Evolutionary conservation across 2,113 vertebrate species (phyloP).

Genomic region (Oncorhynchus keta): DNA sequence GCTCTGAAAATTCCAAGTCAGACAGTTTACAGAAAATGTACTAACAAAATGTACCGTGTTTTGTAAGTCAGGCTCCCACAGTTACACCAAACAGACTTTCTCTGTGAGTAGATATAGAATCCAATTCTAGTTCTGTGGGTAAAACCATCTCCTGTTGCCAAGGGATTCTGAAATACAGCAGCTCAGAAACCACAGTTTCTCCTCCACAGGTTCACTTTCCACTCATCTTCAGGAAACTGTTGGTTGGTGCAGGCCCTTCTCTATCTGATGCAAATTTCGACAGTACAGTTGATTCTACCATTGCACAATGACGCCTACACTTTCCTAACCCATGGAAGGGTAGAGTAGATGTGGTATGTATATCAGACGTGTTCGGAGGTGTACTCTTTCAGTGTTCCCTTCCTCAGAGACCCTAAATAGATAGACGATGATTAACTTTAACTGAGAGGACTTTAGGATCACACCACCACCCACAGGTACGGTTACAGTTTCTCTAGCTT

Average conservation of each 20-base stretch:
- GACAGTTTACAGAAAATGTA: background rate
- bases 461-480: conserved; percentile 60
- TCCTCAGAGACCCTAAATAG: conserved; percentile 37
- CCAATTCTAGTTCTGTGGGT: conserved; percentile 30
- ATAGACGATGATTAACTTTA: conserved; percentile 42
- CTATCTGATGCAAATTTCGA: conserved; percentile 48
- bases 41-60: conserved; percentile 15
- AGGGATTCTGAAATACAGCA: conserved; percentile 3
- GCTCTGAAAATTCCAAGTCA: too few relatives aligned
- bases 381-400: conserved; percentile 54
- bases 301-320: conserved; percentile 27
- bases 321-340: conserved; percentile 70
- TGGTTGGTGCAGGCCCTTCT: conserved; percentile 46
- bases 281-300: conserved; percentile 22
- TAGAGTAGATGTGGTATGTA: conserved; percentile 45
- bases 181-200: conserved; percentile 55
- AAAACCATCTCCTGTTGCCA: conserved; percentile 23
- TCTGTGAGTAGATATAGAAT: too few relatives aligned
- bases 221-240: conserved; percentile 72
- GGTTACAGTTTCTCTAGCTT: conserved; percentile 19
- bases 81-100: conserved; percentile 40
- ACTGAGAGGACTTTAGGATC: conserved; percentile 67
- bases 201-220: conserved; percentile 64
- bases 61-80: conserved; percentile 36
- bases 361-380: conserved; percentile 47